phyloP scores from a whole-genome alignment of 2,888 invertebrate genomes.

The Myopa tessellatipennis region DNA sequence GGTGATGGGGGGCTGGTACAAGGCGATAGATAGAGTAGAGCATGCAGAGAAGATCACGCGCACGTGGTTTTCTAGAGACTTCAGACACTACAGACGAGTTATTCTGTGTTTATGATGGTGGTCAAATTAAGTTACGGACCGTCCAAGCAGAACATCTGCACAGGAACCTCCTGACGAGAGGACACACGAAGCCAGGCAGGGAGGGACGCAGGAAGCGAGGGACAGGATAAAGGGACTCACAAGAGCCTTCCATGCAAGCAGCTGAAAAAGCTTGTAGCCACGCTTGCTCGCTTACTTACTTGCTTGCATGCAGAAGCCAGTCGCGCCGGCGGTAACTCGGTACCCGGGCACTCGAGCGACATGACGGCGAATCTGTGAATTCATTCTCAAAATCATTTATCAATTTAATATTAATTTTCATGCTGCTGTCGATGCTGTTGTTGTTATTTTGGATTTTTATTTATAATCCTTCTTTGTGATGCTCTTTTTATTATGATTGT shows the following conservation, averaged over 20 bases:
- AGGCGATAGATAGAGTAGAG: neutral
- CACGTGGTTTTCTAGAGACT: too few relatives aligned
- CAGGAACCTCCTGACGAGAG: too few relatives aligned
- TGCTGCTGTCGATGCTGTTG: neutral
- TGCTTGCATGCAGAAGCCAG: neutral
- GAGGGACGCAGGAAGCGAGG: neutral
- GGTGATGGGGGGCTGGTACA: neutral
- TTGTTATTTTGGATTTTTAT: neutral
- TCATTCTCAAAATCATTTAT: slow-evolving; percentile 35
- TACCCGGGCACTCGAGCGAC: slow-evolving; percentile 9
- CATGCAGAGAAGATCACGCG: too few relatives aligned
- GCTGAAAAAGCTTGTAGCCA: slow-evolving; percentile 1
- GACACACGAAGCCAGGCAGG: too few relatives aligned
- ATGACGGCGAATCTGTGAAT: slow-evolving; percentile 36
- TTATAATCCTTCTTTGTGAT: neutral
- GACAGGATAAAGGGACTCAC: neutral
- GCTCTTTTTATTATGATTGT: neutral
- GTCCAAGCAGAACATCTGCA: too few relatives aligned
- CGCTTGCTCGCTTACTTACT: neutral
- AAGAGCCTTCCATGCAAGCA: neutral
- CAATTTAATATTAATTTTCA: slow-evolving; percentile 35
- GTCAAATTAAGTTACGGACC: neutral
- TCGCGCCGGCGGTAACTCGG: neutral
- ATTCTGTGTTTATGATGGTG: neutral
- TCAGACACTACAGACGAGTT: too few relatives aligned